Percentiles rank a stretch among this genome's conserved stretches.
Conservation (phyloP, 2,113 vertebrate genomes). For the Columba janthina region DNA sequence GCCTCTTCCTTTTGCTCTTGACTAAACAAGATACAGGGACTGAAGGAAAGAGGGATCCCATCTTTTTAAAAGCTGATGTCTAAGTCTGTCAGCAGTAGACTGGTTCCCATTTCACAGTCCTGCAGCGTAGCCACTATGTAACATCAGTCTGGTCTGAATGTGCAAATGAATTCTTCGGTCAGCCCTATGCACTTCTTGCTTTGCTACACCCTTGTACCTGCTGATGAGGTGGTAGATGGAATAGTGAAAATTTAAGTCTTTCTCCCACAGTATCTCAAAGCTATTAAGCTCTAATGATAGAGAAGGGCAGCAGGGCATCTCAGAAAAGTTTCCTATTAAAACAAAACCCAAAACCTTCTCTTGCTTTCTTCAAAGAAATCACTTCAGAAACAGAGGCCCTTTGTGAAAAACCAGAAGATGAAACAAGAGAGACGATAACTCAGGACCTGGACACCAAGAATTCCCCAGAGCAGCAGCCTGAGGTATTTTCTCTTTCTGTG, state of each 20-base stretch:
- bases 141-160: not conserved
- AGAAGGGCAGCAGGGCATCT: not conserved
- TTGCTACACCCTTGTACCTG: not conserved
- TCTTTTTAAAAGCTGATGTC: not conserved
- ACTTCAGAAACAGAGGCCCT: constrained; percentile 93
- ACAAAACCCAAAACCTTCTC: not conserved
- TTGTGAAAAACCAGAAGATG: constrained; percentile 90
- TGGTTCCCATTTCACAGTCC: not conserved
- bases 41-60: not conserved
- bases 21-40: not conserved
- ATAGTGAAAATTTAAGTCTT: not conserved
- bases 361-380: constrained; percentile 80
- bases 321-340: not conserved
- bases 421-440: constrained; percentile 74
- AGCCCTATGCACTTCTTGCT: not conserved
- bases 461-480: not conserved
- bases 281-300: not conserved
- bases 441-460: constrained; percentile 35
- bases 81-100: not conserved
- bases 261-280: not conserved
- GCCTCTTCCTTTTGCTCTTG: not conserved
- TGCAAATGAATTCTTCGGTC: not conserved
- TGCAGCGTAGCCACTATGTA: not conserved
- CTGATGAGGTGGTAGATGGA: not conserved
- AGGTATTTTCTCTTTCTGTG: constrained; percentile 51